Evolutionary conservation across 2,797 vertebrate species (phyloP).

Genomic region (Eutrigla gurnardus): DNA sequence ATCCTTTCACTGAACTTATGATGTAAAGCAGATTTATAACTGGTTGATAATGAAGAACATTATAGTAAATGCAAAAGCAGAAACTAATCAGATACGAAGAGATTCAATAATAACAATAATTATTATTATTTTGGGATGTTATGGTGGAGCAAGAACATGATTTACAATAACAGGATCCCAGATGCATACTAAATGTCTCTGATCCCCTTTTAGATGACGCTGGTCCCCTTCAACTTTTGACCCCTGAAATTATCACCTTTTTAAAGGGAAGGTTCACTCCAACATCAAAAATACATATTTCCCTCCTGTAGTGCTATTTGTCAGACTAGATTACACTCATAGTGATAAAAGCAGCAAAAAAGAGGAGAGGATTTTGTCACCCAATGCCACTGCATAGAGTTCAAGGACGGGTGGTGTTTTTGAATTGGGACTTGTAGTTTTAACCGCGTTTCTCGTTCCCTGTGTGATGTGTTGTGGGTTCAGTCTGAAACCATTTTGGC

Average conservation of each 20-base stretch:
- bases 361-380: too few species aligned
- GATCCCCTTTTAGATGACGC: background rate
- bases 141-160: background rate
- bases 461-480: constrained; percentile 12
- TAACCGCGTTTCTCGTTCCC: background rate
- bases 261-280: too few species aligned
- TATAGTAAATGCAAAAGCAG: too few species aligned
- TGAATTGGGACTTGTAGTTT: background rate
- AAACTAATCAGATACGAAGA: background rate
- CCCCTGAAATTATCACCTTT: background rate
- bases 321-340: too few species aligned
- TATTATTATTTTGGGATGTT: background rate
- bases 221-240: background rate
- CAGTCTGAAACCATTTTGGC: constrained; percentile 23
- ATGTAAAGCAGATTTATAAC: background rate
- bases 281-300: too few species aligned
- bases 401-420: background rate
- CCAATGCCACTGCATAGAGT: background rate
- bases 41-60: background rate
- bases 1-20: background rate
- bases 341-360: too few species aligned
- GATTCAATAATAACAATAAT: background rate
- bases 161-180: background rate
- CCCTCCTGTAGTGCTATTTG: too few species aligned
- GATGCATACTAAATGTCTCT: too few species aligned